phyloP scores from a whole-genome alignment of 2,797 vertebrate species.

The Galago senegalensis region DNA sequence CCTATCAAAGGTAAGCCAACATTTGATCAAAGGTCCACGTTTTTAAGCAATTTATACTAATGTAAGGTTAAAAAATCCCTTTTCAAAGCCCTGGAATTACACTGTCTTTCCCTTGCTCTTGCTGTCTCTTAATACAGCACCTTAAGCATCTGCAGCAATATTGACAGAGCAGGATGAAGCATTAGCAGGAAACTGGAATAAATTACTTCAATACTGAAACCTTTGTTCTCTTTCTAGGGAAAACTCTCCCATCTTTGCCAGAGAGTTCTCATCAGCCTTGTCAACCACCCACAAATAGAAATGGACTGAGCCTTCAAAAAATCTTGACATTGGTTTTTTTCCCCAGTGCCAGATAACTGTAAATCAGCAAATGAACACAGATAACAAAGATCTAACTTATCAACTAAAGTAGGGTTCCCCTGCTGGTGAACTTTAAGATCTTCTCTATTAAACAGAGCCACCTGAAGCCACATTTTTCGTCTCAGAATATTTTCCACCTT shows the following conservation, averaged over 20 bases:
- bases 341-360: not conserved
- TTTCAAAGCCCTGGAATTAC: not conserved
- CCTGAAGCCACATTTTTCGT: not conserved
- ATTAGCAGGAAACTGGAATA: not conserved
- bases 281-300: not conserved
- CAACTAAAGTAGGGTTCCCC: not conserved
- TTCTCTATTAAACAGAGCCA: not conserved
- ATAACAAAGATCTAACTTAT: not conserved
- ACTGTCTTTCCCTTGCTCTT: not conserved
- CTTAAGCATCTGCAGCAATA: not conserved
- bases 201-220: not conserved
- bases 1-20: not conserved
- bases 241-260: not conserved
- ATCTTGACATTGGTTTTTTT: not conserved
- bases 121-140: not conserved
- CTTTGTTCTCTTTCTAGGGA: not conserved
- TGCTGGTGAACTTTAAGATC: not conserved
- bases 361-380: not conserved
- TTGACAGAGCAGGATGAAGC: not conserved
- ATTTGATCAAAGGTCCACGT: not conserved
- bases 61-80: slow-evolving; percentile 31
- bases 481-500: not conserved
- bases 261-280: not conserved
- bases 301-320: slow-evolving; percentile 16
- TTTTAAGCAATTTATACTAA: slow-evolving; percentile 19